These are phyloP conservation scores for Desmophyllum pertusum DNA, from an alignment of 92 coral and sea anemone species.

Conservation along the genomic window DNA sequence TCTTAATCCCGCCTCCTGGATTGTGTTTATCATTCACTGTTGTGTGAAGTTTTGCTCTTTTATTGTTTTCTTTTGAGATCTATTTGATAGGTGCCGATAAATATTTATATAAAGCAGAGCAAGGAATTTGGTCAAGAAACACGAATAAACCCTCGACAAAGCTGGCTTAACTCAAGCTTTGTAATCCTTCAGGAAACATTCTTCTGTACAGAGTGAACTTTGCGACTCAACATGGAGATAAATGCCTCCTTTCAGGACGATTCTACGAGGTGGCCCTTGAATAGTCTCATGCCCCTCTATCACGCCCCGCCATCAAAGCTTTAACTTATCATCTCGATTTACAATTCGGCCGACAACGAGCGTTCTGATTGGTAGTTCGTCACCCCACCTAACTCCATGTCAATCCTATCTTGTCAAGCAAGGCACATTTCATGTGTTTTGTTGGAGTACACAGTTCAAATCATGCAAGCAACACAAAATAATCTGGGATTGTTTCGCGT, in stretches of 20 bases:
- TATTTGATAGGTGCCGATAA: slow-evolving; percentile 68
- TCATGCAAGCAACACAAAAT: slow-evolving; percentile 84
- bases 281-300: slow-evolving; percentile 74
- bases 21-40: slow-evolving; percentile 55
- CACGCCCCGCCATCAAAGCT: slow-evolving; percentile 77
- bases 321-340: slow-evolving; percentile 82
- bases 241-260: slow-evolving; percentile 25
- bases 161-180: background rate
- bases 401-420: slow-evolving; percentile 60
- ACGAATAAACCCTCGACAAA: background rate
- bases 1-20: slow-evolving; percentile 9
- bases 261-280: slow-evolving; percentile 75
- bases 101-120: slow-evolving; percentile 68
- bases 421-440: slow-evolving; percentile 54
- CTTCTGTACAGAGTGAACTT: background rate
- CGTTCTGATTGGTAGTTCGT: slow-evolving; percentile 66
- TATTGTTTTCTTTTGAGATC: slow-evolving; percentile 81
- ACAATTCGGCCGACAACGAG: slow-evolving; percentile 57
- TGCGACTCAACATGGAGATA: background rate
- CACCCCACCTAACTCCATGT: slow-evolving; percentile 75
- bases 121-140: slow-evolving; percentile 14
- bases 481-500: slow-evolving; percentile 83
- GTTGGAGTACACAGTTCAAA: slow-evolving; percentile 55
- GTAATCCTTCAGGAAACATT: slow-evolving; percentile 11
- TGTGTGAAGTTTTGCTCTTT: slow-evolving; percentile 59